Evolutionary conservation across 2,888 invertebrate genomes (phyloP).

Genomic region (Morpho achilles): DNA sequence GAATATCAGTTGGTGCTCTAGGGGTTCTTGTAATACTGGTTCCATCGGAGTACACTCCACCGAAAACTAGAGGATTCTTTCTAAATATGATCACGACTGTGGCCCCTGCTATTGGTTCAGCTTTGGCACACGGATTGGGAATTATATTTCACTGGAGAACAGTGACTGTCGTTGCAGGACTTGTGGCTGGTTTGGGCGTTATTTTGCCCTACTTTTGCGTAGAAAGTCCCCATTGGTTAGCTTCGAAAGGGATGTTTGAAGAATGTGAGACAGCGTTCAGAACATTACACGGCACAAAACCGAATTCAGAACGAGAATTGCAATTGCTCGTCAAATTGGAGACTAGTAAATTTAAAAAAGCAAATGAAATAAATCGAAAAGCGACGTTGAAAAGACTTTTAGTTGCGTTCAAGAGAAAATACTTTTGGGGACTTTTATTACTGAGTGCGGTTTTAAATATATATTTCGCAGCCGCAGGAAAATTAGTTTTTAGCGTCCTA

Average conservation of each 20-base stretch:
- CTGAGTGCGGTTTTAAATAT: slow-evolving; percentile 17
- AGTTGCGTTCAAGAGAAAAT: slow-evolving; percentile 18
- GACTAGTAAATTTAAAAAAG: slow-evolving; percentile 16
- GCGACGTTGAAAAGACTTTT: slow-evolving; percentile 8
- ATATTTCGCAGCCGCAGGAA: slow-evolving; percentile 26
- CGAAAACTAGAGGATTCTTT: slow-evolving; percentile 18
- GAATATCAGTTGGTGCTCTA: slow-evolving; percentile 20
- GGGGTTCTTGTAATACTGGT: slow-evolving; percentile 13
- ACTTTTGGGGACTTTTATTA: slow-evolving; percentile 22
- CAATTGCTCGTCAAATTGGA: slow-evolving; percentile 27
- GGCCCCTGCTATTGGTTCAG: slow-evolving; percentile 23
- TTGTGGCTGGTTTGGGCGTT: slow-evolving; percentile 14
- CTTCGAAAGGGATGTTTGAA: slow-evolving; percentile 27
- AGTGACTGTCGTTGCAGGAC: slow-evolving; percentile 23
- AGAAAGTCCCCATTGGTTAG: slow-evolving; percentile 32
- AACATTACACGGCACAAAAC: slow-evolving; percentile 18
- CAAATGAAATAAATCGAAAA: slow-evolving; percentile 1
- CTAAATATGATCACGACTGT: slow-evolving; percentile 23
- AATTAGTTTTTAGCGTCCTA: slow-evolving; percentile 21
- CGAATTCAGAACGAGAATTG: slow-evolving; percentile 18
- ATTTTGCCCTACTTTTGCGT: slow-evolving; percentile 25
- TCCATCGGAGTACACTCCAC: slow-evolving; percentile 22
- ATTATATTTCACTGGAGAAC: slow-evolving; percentile 26
- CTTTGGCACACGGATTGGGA: slow-evolving; percentile 21
- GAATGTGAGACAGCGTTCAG: slow-evolving; percentile 24